These are phyloP conservation scores for Mechanitis messenoides DNA, from an alignment of 2,888 invertebrate genomes.

Conservation along the genomic window DNA sequence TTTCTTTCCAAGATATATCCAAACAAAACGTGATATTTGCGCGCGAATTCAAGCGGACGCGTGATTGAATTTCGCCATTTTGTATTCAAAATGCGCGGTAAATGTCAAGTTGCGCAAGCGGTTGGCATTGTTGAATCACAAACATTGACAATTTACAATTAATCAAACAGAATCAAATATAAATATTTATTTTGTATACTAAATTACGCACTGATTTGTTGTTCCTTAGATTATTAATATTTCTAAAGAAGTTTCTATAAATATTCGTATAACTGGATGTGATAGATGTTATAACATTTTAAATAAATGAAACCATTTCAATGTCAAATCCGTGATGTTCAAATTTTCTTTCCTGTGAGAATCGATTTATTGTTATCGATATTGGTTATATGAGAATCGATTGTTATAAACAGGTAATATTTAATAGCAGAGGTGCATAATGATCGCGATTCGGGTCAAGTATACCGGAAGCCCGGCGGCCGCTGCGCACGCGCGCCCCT, in stretches of 20 bases:
- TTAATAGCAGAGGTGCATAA: constrained; percentile 32
- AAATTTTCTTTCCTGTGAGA: constrained; percentile 44
- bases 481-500: constrained; percentile 55
- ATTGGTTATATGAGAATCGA: not conserved
- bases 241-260: too few relatives aligned
- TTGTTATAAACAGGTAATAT: constrained; percentile 2
- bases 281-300: constrained; percentile 26
- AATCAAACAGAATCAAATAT: constrained; percentile 39
- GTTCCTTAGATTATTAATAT: too few relatives aligned
- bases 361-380: constrained; percentile 27
- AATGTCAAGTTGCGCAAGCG: constrained; percentile 36
- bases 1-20: constrained; percentile 36
- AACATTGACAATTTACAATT: constrained; percentile 44
- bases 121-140: constrained; percentile 32
- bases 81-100: constrained; percentile 42
- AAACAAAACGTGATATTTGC: constrained; percentile 53
- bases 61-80: constrained; percentile 53
- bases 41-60: constrained; percentile 45
- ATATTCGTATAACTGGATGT: too few relatives aligned
- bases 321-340: constrained; percentile 23
- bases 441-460: constrained; percentile 63
- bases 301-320: constrained; percentile 31
- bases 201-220: not conserved
- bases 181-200: not conserved
- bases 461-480: constrained; percentile 63